Conservation (phyloP, 1,140 invertebrate genomes). For the Cydia strobilella region DNA sequence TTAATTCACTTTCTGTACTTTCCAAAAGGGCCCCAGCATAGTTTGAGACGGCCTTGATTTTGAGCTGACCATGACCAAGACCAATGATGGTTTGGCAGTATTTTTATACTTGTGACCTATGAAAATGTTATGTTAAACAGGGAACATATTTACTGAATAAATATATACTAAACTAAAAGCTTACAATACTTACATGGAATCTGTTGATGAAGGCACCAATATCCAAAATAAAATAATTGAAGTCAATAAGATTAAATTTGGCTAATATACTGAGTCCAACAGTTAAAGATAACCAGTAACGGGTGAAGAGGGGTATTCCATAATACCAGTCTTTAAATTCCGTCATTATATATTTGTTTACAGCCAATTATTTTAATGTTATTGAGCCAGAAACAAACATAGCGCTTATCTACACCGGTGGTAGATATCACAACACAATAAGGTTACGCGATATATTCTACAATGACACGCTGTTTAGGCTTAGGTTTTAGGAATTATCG, state of each 20-base stretch:
- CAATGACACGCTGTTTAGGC: constrained; percentile 6
- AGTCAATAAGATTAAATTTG: constrained; percentile 90
- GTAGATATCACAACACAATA: neutral
- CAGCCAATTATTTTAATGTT: neutral
- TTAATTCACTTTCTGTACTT: too few species aligned
- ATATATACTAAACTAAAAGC: neutral
- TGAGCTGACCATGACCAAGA: too few species aligned
- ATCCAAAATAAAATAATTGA: constrained; percentile 86
- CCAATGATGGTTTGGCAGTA: too few species aligned
- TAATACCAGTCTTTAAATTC: constrained; percentile 90
- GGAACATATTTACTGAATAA: too few species aligned
- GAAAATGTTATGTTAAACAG: too few species aligned
- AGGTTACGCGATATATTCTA: neutral
- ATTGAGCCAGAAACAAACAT: neutral
- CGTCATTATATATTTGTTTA: constrained; percentile 79
- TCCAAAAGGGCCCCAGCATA: too few species aligned
- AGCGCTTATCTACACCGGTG: constrained; percentile 6
- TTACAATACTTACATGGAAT: constrained; percentile 85
- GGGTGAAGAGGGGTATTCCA: constrained; percentile 91
- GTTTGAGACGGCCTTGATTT: too few species aligned
- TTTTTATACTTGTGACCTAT: too few species aligned
- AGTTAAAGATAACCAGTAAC: constrained; percentile 97
- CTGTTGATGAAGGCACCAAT: constrained; percentile 87
- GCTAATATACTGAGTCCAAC: constrained; percentile 91
- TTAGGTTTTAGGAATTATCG: constrained; percentile 30